Percentiles rank a stretch among this genome's conserved stretches.
These are phyloP conservation scores for Gyrodactylus bullatarudis DNA, from an alignment of 1,140 invertebrate species.

Conservation along the genomic window DNA sequence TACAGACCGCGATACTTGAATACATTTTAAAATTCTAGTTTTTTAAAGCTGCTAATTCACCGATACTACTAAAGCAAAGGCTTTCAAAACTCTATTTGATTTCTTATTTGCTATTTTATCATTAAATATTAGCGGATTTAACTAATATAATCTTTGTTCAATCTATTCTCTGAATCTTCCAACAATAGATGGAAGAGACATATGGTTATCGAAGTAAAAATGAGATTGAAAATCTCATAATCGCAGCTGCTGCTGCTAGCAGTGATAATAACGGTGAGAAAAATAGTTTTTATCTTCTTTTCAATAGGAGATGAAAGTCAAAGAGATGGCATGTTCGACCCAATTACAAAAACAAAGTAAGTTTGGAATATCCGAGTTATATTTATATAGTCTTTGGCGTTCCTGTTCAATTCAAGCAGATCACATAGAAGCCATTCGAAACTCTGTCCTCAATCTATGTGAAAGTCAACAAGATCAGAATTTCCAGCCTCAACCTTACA, in stretches of 20 bases:
- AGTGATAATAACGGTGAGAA: neutral
- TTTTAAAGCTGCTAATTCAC: too few species aligned
- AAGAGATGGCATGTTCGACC: neutral
- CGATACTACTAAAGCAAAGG: too few species aligned
- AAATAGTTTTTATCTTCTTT: too few species aligned
- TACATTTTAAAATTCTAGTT: too few species aligned
- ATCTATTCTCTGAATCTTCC: too few species aligned
- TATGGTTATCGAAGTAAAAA: neutral
- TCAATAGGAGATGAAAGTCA: too few species aligned
- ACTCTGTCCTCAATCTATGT: neutral
- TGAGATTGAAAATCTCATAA: neutral
- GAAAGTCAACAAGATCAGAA: neutral
- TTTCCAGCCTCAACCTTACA: neutral
- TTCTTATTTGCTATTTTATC: too few species aligned
- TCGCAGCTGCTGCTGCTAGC: neutral
- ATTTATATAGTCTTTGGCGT: neutral
- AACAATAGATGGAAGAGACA: neutral
- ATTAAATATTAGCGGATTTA: too few species aligned
- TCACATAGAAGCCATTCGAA: neutral
- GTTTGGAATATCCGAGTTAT: neutral
- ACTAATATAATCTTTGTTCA: too few species aligned
- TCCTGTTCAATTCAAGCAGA: neutral
- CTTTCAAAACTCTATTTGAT: too few species aligned
- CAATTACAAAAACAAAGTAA: neutral
- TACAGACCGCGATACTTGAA: too few species aligned